Conservation (phyloP, 2,797 vertebrate species). For the Epinephelus malabaricus region DNA sequence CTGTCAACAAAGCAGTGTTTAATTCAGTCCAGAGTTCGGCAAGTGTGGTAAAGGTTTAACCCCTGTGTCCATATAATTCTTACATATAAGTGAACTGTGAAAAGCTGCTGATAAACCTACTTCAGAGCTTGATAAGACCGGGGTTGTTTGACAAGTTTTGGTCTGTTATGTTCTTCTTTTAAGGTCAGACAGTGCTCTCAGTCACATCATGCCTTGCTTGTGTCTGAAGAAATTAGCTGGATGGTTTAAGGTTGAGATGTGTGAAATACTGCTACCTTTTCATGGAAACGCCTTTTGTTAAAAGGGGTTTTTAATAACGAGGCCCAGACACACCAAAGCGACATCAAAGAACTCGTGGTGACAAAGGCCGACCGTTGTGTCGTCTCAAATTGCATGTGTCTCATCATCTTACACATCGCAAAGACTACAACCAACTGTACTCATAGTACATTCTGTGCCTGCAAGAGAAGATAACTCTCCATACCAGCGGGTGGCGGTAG, state of each 20-base stretch:
- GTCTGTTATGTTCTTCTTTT: constrained; percentile 25
- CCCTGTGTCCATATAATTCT: not conserved
- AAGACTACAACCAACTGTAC: too few species aligned
- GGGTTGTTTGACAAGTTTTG: constrained; percentile 1
- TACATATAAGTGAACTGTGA: not conserved
- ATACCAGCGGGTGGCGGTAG: too few species aligned
- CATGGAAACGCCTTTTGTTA: not conserved
- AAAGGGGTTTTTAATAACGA: not conserved
- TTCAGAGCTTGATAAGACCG: constrained; percentile 37
- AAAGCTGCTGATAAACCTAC: constrained; percentile 8
- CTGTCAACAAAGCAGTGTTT: constrained; percentile 22
- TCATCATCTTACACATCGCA: not conserved
- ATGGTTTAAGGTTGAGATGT: not conserved
- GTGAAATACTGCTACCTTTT: not conserved
- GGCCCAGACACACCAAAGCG: too few species aligned
- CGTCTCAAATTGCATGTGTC: too few species aligned
- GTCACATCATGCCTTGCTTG: not conserved
- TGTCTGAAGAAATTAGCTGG: not conserved
- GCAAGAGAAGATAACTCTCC: too few species aligned
- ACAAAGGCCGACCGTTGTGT: too few species aligned
- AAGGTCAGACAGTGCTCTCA: constrained; percentile 21
- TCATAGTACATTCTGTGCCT: too few species aligned
- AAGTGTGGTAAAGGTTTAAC: constrained; percentile 9
- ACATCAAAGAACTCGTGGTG: too few species aligned
- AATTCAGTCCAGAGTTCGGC: constrained; percentile 41